Evolutionary conservation across 1,140 invertebrate species (phyloP).

Genomic region (Uloborus diversus): DNA sequence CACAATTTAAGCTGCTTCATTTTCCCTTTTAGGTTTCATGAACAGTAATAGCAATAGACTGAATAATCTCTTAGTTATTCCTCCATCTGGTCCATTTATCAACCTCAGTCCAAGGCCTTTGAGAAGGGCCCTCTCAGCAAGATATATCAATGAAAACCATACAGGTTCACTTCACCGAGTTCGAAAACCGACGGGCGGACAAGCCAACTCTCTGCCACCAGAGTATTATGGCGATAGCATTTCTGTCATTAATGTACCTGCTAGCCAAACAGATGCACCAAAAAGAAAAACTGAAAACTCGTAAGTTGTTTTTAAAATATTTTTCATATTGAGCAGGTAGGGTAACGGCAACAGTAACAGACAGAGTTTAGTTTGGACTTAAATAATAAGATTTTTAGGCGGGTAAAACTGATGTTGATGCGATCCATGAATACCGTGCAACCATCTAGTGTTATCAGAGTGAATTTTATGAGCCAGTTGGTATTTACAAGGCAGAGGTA

Average conservation of each 20-base stretch:
- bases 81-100: not conserved
- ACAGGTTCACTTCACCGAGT: constrained; percentile 5
- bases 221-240: constrained; percentile 37
- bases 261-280: not conserved
- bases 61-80: constrained; percentile 18
- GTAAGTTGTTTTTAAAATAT: too few species aligned
- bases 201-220: not conserved
- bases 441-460: too few species aligned
- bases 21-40: not conserved
- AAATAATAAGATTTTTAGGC: too few species aligned
- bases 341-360: too few species aligned
- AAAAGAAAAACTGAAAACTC: not conserved
- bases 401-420: too few species aligned
- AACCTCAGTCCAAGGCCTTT: not conserved
- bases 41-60: not conserved
- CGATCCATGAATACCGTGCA: too few species aligned
- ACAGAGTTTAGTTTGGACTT: too few species aligned
- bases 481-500: too few species aligned
- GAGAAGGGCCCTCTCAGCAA: constrained; percentile 9
- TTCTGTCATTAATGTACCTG: constrained; percentile 14
- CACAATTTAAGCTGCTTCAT: too few species aligned
- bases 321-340: too few species aligned
- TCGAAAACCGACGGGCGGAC: not conserved
- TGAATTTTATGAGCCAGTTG: too few species aligned
- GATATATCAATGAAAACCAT: not conserved